Percentiles rank a stretch among this genome's conserved stretches.
Evolutionary conservation across 1,140 invertebrate species (phyloP).

Genomic region (Drepana arcuata): DNA sequence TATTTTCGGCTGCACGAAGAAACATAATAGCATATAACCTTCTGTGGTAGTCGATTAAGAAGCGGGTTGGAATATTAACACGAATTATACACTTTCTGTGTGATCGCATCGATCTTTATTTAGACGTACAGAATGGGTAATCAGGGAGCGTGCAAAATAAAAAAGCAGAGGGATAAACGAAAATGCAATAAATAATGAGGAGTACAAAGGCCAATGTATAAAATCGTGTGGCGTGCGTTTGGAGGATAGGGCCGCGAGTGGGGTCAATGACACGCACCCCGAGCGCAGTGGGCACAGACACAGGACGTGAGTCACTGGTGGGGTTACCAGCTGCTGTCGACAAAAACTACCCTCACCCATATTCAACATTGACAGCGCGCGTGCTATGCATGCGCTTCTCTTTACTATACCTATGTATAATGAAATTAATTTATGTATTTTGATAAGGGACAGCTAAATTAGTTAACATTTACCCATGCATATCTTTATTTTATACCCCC

Average conservation of each 20-base stretch:
- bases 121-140: conserved; percentile 37
- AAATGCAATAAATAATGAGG: conserved; percentile 51
- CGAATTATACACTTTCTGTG: background rate
- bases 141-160: conserved; percentile 27
- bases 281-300: conserved; percentile 49
- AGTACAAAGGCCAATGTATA: conserved; percentile 55
- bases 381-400: conserved; percentile 30
- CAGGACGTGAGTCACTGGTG: conserved; percentile 61
- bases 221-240: conserved; percentile 46
- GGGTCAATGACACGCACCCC: conserved; percentile 65
- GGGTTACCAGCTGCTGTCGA: conserved; percentile 62
- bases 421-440: conserved; percentile 17
- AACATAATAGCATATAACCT: too few relatives aligned
- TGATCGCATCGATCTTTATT: too few relatives aligned
- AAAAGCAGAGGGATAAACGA: conserved; percentile 26
- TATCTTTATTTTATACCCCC: too few relatives aligned
- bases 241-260: conserved; percentile 49
- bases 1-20: too few relatives aligned
- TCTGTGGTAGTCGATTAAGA: too few relatives aligned
- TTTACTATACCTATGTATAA: conserved; percentile 41
- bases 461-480: too few relatives aligned
- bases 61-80: too few relatives aligned
- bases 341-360: conserved; percentile 51
- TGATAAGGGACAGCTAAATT: conserved; percentile 2
- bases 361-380: conserved; percentile 17